Percentiles rank a stretch among this genome's conserved stretches.
phyloP scores from a whole-genome alignment of 2,797 vertebrate genomes.

The Sebastes dallii region DNA sequence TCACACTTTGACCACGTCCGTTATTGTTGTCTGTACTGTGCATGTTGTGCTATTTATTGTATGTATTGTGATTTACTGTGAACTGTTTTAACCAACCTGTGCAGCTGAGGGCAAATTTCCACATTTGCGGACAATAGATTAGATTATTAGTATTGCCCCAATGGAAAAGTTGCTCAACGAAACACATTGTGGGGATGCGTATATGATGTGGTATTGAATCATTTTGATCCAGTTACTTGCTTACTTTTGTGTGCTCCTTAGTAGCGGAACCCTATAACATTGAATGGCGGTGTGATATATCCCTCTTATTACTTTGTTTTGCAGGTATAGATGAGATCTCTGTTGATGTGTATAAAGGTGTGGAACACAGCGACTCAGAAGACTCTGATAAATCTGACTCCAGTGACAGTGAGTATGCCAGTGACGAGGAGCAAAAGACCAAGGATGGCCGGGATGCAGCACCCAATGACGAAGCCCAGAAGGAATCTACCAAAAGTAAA shows the following conservation, averaged over 20 bases:
- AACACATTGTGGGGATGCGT: too few relatives aligned
- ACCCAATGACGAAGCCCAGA: conserved; percentile 80
- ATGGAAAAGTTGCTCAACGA: too few relatives aligned
- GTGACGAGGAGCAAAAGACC: conserved; percentile 91
- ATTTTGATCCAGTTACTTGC: background rate
- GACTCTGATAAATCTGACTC: conserved; percentile 97
- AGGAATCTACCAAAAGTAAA: conserved; percentile 84
- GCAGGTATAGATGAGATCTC: conserved; percentile 97
- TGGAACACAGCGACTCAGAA: conserved; percentile 95
- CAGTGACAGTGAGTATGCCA: conserved; percentile 93
- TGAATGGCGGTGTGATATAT: background rate
- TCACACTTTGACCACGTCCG: too few relatives aligned
- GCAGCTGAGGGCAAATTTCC: too few relatives aligned
- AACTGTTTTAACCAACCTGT: too few relatives aligned
- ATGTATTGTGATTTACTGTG: too few relatives aligned
- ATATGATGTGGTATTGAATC: too few relatives aligned
- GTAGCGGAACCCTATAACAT: background rate
- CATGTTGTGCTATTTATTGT: too few relatives aligned
- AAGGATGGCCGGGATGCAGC: conserved; percentile 80
- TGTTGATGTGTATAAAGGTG: conserved; percentile 93
- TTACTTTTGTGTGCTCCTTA: background rate
- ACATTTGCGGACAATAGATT: too few relatives aligned
- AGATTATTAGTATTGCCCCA: too few relatives aligned
- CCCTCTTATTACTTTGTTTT: conserved; percentile 12
- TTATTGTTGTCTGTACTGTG: too few relatives aligned